Evolutionary conservation across 2,113 vertebrate genomes (phyloP), one percentile per base, ranked within the genome.

Genomic region (Pseudorhombus dupliciocellatus): DNA sequence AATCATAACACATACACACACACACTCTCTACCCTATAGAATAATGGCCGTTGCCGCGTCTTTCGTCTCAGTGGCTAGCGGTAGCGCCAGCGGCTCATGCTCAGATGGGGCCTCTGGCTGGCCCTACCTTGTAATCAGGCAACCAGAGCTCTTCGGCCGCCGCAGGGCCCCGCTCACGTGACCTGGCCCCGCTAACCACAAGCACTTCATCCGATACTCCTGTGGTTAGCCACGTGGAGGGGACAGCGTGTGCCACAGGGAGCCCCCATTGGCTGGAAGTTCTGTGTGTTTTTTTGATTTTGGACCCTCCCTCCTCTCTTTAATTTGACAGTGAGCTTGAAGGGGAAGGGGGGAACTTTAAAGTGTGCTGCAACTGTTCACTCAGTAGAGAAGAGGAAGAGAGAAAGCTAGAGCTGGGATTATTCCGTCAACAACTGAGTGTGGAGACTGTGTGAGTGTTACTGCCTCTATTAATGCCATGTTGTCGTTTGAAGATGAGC

Each of bases 121-220:
- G 79, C 75, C 80, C 73, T 93, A 89, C 92, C 93, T 91, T 94
- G 89, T 94, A 94, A 94, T 94, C 92, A 94, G 84, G 88, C 67
- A 82, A 83, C 8, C 87, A 73, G 81, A 84, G 87, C 73, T 61
- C 87, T 88, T 66, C 58, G 82, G 80, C 84, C n/a, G 58, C 87
- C 74, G 16, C 84, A 79, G 79, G 80, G 65, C 66, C 69, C 66
- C 65, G 44, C 66, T 93, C 93, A 94, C 90, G 84, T 93, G 92
- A 91, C 85, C 73, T 54, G 46, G 76, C 66, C 71, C 82, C 80
- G 84, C 87, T 90, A 89, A 93, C 94, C 94, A 90, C 93, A 92
- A 90, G 91, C 91, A 92, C 93, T 94, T 93, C 91, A 93, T 91
- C 78, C 84, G 87, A 93, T 90, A 91, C 91, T 91, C 72, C 72